Percentiles rank a stretch among this genome's conserved stretches.
phyloP scores from a whole-genome alignment of 2,113 vertebrate genomes.

The Poicephalus gulielmi region DNA sequence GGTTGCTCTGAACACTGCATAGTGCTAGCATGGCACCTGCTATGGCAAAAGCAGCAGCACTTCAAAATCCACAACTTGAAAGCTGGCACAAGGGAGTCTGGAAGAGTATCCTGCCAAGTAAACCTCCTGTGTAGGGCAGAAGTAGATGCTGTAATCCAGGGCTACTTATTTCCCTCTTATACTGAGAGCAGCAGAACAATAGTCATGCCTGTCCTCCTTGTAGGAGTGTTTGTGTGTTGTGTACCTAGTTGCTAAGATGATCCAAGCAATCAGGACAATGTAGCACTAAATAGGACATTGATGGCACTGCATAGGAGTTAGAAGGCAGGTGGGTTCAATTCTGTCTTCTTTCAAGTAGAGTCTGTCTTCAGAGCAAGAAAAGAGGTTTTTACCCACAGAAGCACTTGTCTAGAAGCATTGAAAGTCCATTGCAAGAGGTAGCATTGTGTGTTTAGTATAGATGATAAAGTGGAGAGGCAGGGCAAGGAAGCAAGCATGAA shows the following conservation, averaged over 20 bases:
- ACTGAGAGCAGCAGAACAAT: not conserved
- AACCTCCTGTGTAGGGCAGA: not conserved
- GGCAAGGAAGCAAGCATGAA: not conserved
- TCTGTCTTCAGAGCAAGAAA: not conserved
- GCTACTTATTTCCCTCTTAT: not conserved
- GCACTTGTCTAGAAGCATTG: not conserved
- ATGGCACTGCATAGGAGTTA: not conserved
- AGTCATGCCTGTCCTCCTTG: not conserved
- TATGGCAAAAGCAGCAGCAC: not conserved
- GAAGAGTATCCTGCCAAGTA: not conserved
- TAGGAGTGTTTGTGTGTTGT: not conserved
- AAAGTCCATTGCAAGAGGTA: not conserved
- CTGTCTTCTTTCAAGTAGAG: not conserved
- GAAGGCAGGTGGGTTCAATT: not conserved
- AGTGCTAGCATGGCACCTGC: not conserved
- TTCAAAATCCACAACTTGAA: not conserved
- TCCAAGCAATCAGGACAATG: not conserved
- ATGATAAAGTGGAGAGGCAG: not conserved
- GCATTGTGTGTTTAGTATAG: not conserved
- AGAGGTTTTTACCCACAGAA: not conserved
- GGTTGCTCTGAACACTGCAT: not conserved
- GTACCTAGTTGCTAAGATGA: not conserved
- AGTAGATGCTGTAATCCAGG: not conserved
- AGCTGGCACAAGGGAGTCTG: not conserved
- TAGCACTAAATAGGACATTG: not conserved